phyloP scores from a whole-genome alignment of 1,140 invertebrate genomes.

The Phenacoccus solenopsis region DNA sequence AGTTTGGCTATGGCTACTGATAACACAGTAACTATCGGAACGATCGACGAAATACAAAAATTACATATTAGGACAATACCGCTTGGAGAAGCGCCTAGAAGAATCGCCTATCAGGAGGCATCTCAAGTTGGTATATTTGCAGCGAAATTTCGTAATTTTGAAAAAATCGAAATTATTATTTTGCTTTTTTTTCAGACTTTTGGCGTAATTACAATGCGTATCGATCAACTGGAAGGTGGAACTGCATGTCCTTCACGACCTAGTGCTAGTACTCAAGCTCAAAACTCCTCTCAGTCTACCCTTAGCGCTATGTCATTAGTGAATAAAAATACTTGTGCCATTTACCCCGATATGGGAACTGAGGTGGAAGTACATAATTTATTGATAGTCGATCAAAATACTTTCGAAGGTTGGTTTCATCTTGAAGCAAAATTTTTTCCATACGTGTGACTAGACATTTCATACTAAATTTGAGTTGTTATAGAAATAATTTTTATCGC shows the following conservation, averaged over 20 bases:
- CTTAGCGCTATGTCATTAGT: slow-evolving; percentile 33
- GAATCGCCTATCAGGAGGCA: slow-evolving; percentile 89
- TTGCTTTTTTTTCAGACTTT: slow-evolving; percentile 61
- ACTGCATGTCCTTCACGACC: slow-evolving; percentile 52
- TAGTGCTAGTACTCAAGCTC: slow-evolving; percentile 66
- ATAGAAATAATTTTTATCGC: neutral
- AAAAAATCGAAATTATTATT: neutral
- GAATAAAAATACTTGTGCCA: slow-evolving; percentile 33
- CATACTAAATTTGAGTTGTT: neutral
- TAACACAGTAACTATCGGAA: slow-evolving; percentile 87
- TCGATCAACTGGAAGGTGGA: slow-evolving; percentile 65
- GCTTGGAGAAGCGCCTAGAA: slow-evolving; percentile 79
- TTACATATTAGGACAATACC: slow-evolving; percentile 91
- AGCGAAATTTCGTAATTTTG: neutral
- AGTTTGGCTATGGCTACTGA: slow-evolving; percentile 90
- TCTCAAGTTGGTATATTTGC: slow-evolving; percentile 47
- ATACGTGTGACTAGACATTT: too few relatives aligned
- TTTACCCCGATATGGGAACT: slow-evolving; percentile 48
- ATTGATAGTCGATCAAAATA: slow-evolving; percentile 89
- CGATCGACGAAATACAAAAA: slow-evolving; percentile 98
- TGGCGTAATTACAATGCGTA: slow-evolving; percentile 79
- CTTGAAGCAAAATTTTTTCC: neutral
- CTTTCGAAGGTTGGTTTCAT: slow-evolving; percentile 59
- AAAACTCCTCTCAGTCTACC: slow-evolving; percentile 38
- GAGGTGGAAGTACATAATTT: slow-evolving; percentile 89